A percentile compares a stretch with the other conserved stretches of the same genome.
Conservation (phyloP, 23 tunicate species). For the Corella eumyota region DNA sequence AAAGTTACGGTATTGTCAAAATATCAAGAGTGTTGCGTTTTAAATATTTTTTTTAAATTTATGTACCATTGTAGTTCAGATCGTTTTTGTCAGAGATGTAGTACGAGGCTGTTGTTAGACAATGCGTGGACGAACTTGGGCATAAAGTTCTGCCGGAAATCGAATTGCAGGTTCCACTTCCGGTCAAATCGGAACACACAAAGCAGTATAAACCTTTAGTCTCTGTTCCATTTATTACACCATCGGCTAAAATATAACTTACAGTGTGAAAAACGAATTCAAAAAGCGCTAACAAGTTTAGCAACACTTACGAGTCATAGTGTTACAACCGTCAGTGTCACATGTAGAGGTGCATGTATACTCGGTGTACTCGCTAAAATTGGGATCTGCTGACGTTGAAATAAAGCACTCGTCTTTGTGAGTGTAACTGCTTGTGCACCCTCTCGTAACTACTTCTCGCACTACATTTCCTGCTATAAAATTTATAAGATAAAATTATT, state of each 20-base stretch:
- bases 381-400: neutral
- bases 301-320: constrained; percentile 17
- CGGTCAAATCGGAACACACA: neutral
- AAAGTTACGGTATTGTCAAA: no score
- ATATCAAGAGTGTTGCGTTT: no score
- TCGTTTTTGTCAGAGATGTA: neutral
- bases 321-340: constrained; percentile 16
- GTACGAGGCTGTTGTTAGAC: constrained; percentile 1
- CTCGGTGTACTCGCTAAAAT: constrained; percentile 4
- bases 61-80: neutral
- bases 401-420: constrained; percentile 8
- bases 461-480: constrained; percentile 6
- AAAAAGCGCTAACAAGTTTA: no score
- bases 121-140: neutral
- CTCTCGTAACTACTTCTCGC: constrained; percentile 5
- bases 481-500: no score
- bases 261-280: no score
- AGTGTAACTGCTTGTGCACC: constrained; percentile 6
- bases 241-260: constrained; percentile 16
- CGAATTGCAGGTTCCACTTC: neutral
- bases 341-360: constrained; percentile 23
- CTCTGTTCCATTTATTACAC: constrained; percentile 4
- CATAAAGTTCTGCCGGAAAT: constrained; percentile 1
- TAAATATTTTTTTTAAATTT: no score
- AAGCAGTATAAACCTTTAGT: constrained; percentile 9